Conservation (phyloP, 2,113 vertebrate species). For the Protobothrops flavoviridis region DNA sequence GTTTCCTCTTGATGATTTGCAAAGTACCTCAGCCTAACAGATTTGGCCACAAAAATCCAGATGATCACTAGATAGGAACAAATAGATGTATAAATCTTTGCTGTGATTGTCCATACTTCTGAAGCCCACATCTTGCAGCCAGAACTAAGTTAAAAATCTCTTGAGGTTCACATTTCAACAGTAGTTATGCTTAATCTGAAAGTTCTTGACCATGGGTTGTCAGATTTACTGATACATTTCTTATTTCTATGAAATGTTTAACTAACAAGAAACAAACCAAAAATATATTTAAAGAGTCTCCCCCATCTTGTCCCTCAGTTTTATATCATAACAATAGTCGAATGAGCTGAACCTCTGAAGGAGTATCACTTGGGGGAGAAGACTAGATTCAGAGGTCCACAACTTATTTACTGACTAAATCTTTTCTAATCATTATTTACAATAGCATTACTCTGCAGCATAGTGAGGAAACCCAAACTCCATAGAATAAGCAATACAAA, state of each 20-base stretch:
- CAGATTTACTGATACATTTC: neutral
- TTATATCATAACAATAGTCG: neutral
- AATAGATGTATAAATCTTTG: neutral
- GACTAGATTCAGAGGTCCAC: neutral
- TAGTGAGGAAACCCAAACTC: neutral
- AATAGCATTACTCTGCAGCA: neutral
- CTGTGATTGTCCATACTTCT: neutral
- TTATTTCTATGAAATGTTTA: neutral
- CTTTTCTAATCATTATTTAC: neutral
- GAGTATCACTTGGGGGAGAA: neutral
- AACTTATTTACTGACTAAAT: neutral
- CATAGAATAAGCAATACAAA: neutral
- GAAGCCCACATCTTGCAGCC: neutral
- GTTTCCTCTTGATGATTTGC: neutral
- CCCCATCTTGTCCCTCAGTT: neutral
- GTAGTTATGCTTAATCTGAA: neutral
- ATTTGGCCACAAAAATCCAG: neutral
- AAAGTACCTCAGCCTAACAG: neutral
- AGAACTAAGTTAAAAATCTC: neutral
- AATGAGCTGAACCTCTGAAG: neutral
- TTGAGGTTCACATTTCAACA: neutral
- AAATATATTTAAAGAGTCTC: neutral
- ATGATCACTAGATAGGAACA: neutral
- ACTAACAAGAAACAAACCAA: neutral
- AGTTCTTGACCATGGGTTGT: neutral